Conservation (phyloP, 2,797 vertebrate genomes). For the Chaetodon trifasciatus region DNA sequence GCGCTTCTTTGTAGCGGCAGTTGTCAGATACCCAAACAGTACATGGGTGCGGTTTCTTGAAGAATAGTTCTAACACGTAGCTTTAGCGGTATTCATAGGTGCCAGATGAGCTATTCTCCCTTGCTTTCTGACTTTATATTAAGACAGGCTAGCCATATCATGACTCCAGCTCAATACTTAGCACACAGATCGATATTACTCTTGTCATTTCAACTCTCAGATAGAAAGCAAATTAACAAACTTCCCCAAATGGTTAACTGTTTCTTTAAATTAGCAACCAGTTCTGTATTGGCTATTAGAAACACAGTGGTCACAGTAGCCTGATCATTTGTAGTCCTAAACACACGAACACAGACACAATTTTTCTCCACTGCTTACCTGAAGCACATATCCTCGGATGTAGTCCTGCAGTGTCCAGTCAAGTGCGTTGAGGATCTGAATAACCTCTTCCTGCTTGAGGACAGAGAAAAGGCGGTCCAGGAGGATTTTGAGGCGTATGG, state of each 20-base stretch:
- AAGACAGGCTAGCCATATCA: not conserved
- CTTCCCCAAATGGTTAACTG: not conserved
- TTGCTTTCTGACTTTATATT: not conserved
- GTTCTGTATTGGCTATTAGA: not conserved
- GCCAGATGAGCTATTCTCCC: not conserved
- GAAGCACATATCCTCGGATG: constrained; percentile 96
- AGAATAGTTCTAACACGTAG: not conserved
- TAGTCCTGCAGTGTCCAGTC: constrained; percentile 99
- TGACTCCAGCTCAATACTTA: not conserved
- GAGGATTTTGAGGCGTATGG: constrained; percentile 96
- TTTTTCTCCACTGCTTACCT: constrained; percentile 82
- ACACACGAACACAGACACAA: not conserved
- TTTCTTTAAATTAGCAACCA: not conserved
- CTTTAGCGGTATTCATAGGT: not conserved
- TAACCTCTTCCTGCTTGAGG: constrained; percentile 95
- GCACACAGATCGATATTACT: not conserved
- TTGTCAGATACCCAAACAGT: not conserved
- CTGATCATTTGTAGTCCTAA: not conserved
- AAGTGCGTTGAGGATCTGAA: constrained; percentile 94
- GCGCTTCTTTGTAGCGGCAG: not conserved
- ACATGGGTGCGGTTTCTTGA: not conserved
- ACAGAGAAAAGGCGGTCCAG: constrained; percentile 98
- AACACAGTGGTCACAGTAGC: not conserved
- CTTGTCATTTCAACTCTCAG: not conserved
- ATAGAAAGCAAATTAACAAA: not conserved